A percentile compares a stretch with the other conserved stretches of the same genome.
Conservation (phyloP, 35 echinoderm and acorn worm species). For the Apostichopus californicus region DNA sequence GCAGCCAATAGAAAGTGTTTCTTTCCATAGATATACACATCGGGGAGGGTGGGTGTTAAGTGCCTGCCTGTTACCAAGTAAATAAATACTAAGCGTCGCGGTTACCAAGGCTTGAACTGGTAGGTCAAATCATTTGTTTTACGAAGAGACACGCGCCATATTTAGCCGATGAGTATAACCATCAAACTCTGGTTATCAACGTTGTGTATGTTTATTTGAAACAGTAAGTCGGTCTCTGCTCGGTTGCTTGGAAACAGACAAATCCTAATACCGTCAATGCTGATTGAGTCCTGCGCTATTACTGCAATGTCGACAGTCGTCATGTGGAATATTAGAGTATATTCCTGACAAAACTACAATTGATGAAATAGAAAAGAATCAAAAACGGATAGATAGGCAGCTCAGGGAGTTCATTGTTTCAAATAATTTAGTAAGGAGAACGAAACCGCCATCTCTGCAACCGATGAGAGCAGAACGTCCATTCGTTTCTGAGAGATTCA, state of each 20-base stretch:
- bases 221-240: not conserved
- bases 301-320: no score
- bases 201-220: not conserved
- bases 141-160: conserved; percentile 33
- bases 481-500: no score
- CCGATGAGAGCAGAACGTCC: no score
- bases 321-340: no score
- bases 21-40: not conserved
- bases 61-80: conserved; percentile 34
- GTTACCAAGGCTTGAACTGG: conserved; percentile 44
- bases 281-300: no score
- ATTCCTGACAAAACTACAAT: no score
- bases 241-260: conserved; percentile 14
- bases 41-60: conserved; percentile 46
- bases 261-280: not conserved
- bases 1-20: not conserved
- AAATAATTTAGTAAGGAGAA: no score
- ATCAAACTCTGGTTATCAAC: not conserved
- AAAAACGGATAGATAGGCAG: no score
- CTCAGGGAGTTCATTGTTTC: no score
- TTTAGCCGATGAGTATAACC: conserved; percentile 10
- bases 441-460: no score
- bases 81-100: conserved; percentile 17
- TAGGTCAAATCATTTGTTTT: conserved; percentile 36
- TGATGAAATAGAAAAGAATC: no score